These are phyloP conservation scores for Empis livida DNA, from an alignment of 2,888 invertebrate species.

Conservation along the genomic window DNA sequence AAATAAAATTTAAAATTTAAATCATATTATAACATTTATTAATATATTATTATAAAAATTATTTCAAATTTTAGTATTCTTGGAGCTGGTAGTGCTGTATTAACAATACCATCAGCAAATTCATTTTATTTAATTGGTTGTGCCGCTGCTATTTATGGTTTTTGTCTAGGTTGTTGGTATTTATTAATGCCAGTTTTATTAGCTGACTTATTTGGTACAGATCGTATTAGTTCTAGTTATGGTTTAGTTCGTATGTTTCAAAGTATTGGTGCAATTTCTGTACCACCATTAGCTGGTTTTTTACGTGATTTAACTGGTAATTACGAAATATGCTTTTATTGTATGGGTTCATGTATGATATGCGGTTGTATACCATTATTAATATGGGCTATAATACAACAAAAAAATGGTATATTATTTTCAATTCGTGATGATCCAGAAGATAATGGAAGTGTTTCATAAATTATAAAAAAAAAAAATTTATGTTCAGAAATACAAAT, in stretches of 20 bases:
- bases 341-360: conserved; percentile 66
- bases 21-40: background rate
- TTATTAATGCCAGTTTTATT: conserved; percentile 58
- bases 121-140: conserved; percentile 52
- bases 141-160: conserved; percentile 53
- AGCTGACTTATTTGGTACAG: conserved; percentile 61
- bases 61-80: conserved; percentile 41
- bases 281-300: conserved; percentile 57
- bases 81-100: conserved; percentile 53
- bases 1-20: conserved; percentile 11
- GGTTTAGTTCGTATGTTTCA: conserved; percentile 65
- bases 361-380: conserved; percentile 54
- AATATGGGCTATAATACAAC: conserved; percentile 32
- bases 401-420: conserved; percentile 20
- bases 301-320: conserved; percentile 56
- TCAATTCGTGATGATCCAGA: conserved; percentile 27
- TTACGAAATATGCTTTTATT: conserved; percentile 58
- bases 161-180: conserved; percentile 66
- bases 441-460: conserved; percentile 26
- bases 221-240: conserved; percentile 61
- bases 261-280: conserved; percentile 57
- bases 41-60: conserved; percentile 1
- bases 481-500: background rate
- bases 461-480: conserved; percentile 9
- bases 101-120: conserved; percentile 50